Evolutionary conservation across 2,113 vertebrate species (phyloP), one percentile per base, ranked within the genome.

Genomic region (Struthio camelus): DNA sequence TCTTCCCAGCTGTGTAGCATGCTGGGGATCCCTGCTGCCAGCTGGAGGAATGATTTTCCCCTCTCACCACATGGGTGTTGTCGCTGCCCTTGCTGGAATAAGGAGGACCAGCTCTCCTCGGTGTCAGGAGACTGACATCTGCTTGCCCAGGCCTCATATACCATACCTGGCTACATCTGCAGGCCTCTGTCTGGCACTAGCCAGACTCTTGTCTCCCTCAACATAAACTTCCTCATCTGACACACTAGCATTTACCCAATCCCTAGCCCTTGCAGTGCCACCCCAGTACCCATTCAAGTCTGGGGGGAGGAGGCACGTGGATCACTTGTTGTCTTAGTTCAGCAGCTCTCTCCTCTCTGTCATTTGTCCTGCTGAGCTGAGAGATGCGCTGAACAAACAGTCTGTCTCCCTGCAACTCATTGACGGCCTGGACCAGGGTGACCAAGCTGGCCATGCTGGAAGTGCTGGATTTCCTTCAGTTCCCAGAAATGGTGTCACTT

Each of bases 401-500:
- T 58, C 56, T 18, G 12, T 5, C 42, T 46, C 24, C 51, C 81
- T 67, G 59, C 22, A 15, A 69, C 64, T 61, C 34, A 3, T 24
- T 6, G 1, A 0, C 19, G 44, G 27, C 32, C 44, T 0, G 0
- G 50, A 27, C 50, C 10, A 19, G 12, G 11, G 25, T 51, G 53
- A 40, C 50, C n/a, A 15, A 72, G 28, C 70, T 28, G n/a, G 25
- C 25, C 36, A 50, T 22, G 25, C 70, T 53, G 50, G 50, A 53
- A 72, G 34, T 25, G 10, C 48, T 20, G 70, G 56, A 59, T 53
- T 66, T 66, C 17, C 64, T 66, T 66, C 38, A 13, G 11, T 66
- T 38, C 34, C 25, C 48, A 72, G 48, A n/a, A 38, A 17, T 20
- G 17, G 34, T 71, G 23, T n/a, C 36, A n/a, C 62, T 73, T 36